These are phyloP conservation scores for Heliconius erato DNA, from an alignment of 2,888 invertebrate genomes.

Conservation along the genomic window DNA sequence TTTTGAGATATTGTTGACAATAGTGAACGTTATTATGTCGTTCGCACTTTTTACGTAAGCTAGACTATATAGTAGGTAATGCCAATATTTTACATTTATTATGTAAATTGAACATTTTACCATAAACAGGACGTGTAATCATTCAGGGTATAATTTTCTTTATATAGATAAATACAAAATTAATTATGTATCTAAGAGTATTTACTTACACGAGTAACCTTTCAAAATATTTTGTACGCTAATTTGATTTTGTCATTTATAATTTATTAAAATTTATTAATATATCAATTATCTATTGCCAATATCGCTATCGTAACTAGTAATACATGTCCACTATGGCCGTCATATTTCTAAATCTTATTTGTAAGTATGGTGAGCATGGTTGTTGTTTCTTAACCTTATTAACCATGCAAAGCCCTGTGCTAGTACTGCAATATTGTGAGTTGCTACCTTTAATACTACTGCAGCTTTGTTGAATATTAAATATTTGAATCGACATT, in stretches of 20 bases:
- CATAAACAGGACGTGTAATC: neutral
- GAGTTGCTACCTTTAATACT: slow-evolving; percentile 32
- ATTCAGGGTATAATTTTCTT: neutral
- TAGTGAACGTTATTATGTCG: neutral
- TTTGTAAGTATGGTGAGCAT: slow-evolving; percentile 42
- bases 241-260: slow-evolving; percentile 25
- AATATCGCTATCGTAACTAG: slow-evolving; percentile 43
- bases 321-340: slow-evolving; percentile 43
- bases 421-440: slow-evolving; percentile 44
- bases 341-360: slow-evolving; percentile 45
- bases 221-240: slow-evolving; percentile 3
- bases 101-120: neutral
- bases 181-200: slow-evolving; percentile 3
- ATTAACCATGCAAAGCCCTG: slow-evolving; percentile 48
- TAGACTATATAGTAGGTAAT: neutral
- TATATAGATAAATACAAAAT: slow-evolving; percentile 2
- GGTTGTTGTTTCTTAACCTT: slow-evolving; percentile 46
- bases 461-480: slow-evolving; percentile 41
- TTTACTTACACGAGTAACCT: neutral
- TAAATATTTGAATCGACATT: slow-evolving; percentile 29
- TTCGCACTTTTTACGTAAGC: neutral
- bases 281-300: slow-evolving; percentile 38
- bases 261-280: slow-evolving; percentile 28
- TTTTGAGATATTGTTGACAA: neutral
- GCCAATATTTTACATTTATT: neutral